Evolutionary conservation across 2,888 invertebrate species (phyloP).

Genomic region (Hirtodrosophila alboralis): DNA sequence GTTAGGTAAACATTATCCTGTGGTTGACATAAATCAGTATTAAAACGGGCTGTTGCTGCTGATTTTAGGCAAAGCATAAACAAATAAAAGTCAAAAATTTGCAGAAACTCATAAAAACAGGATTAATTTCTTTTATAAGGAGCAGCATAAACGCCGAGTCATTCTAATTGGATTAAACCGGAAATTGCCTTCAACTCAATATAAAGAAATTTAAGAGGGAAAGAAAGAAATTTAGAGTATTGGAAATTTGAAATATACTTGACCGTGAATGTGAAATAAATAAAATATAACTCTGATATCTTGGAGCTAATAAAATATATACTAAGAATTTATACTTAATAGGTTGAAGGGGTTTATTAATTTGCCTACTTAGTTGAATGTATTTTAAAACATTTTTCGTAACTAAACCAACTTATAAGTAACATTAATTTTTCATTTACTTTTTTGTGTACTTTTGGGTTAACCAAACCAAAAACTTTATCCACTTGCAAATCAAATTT

Average conservation of each 20-base stretch:
- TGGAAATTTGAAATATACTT: too few species aligned
- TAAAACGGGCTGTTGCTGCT: conserved; percentile 42
- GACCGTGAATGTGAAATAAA: too few species aligned
- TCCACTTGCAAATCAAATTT: conserved; percentile 22
- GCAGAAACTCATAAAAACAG: conserved; percentile 37
- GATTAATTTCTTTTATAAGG: conserved; percentile 32
- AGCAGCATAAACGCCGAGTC: conserved; percentile 29
- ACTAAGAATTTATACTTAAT: too few species aligned
- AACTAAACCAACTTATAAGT: too few species aligned
- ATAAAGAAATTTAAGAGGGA: background rate
- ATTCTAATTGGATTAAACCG: conserved; percentile 35
- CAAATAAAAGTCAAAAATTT: conserved; percentile 10
- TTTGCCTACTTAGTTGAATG: too few species aligned
- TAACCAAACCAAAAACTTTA: conserved; percentile 12
- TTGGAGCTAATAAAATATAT: too few species aligned
- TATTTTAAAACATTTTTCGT: too few species aligned
- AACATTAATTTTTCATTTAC: background rate
- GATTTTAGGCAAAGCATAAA: conserved; percentile 18
- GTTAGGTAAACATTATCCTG: conserved; percentile 68
- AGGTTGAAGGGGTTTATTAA: too few species aligned
- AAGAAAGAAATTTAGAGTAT: too few species aligned
- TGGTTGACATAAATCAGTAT: conserved; percentile 75
- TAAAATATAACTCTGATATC: too few species aligned
- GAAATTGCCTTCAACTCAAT: conserved; percentile 9
- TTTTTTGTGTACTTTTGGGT: background rate